phyloP scores from a whole-genome alignment of 2,113 vertebrate genomes.

The Thalassoma bifasciatum region DNA sequence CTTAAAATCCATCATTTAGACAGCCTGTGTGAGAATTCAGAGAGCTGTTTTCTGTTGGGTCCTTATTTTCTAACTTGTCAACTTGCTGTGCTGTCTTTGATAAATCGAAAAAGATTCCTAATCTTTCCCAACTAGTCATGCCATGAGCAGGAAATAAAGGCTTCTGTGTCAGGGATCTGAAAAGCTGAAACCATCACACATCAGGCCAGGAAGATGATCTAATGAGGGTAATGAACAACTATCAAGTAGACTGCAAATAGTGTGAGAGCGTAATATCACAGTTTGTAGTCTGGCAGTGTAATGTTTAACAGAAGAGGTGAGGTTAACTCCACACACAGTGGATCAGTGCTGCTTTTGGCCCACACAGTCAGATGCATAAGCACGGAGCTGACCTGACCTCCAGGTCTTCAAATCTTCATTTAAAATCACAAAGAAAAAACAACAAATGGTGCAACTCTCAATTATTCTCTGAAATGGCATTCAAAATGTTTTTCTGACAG shows the following conservation, averaged over 20 bases:
- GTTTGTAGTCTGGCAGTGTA: not conserved
- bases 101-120: not conserved
- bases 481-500: no score
- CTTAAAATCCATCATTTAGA: constrained; percentile 54
- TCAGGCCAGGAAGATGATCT: not conserved
- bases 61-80: constrained; percentile 38
- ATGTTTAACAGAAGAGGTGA: constrained; percentile 7
- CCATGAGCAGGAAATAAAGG: not conserved
- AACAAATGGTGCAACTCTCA: not conserved
- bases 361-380: not conserved
- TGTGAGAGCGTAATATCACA: not conserved
- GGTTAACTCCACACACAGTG: not conserved
- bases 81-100: constrained; percentile 10
- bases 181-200: not conserved
- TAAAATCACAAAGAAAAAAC: no score
- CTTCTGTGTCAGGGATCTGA: not conserved
- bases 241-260: not conserved
- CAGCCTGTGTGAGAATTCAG: constrained; percentile 18
- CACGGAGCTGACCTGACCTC: not conserved
- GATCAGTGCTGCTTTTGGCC: not conserved
- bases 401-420: not conserved
- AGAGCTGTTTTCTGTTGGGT: not conserved
- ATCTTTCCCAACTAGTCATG: not conserved
- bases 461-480: not conserved
- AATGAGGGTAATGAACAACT: not conserved